Conservation (phyloP, 2,797 vertebrate species). For the Sphenopsis melanotis region DNA sequence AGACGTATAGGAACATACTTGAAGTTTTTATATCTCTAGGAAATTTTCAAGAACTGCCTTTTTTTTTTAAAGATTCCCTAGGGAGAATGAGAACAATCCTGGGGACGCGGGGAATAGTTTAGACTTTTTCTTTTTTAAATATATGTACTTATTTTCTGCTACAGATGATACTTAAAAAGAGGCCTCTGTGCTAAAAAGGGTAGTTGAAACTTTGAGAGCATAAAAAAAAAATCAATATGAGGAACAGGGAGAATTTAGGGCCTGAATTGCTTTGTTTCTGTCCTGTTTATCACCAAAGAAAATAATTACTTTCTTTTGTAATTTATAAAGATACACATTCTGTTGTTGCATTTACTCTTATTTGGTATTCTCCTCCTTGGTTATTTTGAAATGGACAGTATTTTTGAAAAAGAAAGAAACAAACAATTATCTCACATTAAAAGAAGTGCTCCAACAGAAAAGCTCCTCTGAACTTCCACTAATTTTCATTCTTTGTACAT, state of each 20-base stretch:
- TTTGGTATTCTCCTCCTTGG: background rate
- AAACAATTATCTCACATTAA: background rate
- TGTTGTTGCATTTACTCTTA: background rate
- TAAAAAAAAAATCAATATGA: background rate
- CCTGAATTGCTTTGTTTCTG: background rate
- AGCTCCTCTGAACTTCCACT: background rate
- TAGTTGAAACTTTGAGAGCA: background rate
- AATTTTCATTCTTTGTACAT: background rate
- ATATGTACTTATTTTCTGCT: background rate
- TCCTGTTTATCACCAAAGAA: background rate
- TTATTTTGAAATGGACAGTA: background rate
- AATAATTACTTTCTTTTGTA: background rate
- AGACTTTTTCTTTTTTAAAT: background rate
- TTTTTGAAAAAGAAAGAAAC: background rate
- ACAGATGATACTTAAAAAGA: background rate
- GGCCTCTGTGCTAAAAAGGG: rapidly evolving
- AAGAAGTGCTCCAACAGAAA: background rate
- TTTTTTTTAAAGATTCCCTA: background rate
- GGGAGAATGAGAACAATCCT: background rate
- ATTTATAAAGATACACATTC: background rate
- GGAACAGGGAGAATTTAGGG: background rate
- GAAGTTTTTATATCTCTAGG: background rate
- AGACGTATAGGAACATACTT: background rate
- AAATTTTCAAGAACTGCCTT: background rate
- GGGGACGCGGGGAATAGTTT: rapidly evolving